A percentile compares a stretch with the other conserved stretches of the same genome.
phyloP scores from a whole-genome alignment of 2,797 vertebrate species.

The Numenius phaeopus region DNA sequence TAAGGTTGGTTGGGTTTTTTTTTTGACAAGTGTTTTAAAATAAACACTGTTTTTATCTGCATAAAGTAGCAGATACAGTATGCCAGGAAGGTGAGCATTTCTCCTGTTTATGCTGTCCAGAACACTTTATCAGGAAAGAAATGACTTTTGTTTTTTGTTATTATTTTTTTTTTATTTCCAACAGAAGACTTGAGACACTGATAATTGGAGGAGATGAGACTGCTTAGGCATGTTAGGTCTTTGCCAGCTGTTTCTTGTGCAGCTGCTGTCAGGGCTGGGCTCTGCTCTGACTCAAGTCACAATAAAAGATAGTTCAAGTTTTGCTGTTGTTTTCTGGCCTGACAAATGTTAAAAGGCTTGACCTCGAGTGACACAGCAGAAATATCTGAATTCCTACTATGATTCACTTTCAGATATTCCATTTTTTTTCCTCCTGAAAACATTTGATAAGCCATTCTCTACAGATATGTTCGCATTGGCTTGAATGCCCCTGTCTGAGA shows the following conservation, averaged over 20 bases:
- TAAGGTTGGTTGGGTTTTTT: neutral
- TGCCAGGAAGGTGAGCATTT: neutral
- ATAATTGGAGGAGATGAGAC: constrained; percentile 3
- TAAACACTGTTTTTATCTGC: neutral
- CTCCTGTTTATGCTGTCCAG: neutral
- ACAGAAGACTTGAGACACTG: neutral
- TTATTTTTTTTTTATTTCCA: neutral
- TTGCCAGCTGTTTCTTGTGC: constrained; percentile 54
- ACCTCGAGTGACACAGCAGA: neutral
- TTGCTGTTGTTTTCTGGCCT: constrained; percentile 27
- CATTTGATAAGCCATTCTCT: neutral
- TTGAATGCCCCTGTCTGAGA: neutral
- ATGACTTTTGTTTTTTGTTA: neutral
- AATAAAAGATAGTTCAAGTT: neutral
- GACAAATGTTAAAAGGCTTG: neutral
- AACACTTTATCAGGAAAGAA: neutral
- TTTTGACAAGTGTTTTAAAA: neutral
- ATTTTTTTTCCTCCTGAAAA: neutral
- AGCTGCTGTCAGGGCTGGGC: constrained; percentile 48
- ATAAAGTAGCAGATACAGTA: neutral
- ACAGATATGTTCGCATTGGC: neutral
- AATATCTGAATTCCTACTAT: neutral
- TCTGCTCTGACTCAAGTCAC: constrained; percentile 21
- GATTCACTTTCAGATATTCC: neutral
- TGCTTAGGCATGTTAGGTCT: neutral